These are phyloP conservation scores for Biston stratarius DNA, from an alignment of 2,888 invertebrate species.

Conservation along the genomic window DNA sequence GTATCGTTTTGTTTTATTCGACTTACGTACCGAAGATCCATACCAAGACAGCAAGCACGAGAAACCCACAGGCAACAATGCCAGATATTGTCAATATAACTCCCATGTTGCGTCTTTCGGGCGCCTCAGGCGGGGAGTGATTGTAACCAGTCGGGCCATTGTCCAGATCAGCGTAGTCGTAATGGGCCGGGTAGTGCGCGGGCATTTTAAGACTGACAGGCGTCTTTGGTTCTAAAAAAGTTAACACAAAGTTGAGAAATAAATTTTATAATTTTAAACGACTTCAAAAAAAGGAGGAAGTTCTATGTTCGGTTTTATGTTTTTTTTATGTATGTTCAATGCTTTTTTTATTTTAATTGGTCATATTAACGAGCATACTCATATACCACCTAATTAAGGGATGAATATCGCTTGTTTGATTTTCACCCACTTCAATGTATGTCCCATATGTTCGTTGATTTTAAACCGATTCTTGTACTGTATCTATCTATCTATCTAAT, in stretches of 20 bases:
- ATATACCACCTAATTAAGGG: too few relatives aligned
- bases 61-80: slow-evolving; percentile 52
- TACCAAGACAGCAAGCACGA: slow-evolving; percentile 51
- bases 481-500: too few relatives aligned
- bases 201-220: slow-evolving; percentile 70
- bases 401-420: too few relatives aligned
- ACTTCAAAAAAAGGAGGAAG: too few relatives aligned
- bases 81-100: slow-evolving; percentile 58
- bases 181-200: slow-evolving; percentile 71
- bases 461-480: too few relatives aligned
- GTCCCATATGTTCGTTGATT: too few relatives aligned
- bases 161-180: slow-evolving; percentile 69
- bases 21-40: slow-evolving; percentile 59
- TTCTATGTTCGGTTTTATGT: too few relatives aligned
- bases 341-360: too few relatives aligned
- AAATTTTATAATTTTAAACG: not conserved
- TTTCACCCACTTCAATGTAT: too few relatives aligned
- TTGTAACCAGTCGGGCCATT: slow-evolving; percentile 45
- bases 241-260: not conserved
- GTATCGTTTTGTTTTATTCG: too few relatives aligned
- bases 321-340: too few relatives aligned
- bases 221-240: slow-evolving; percentile 64
- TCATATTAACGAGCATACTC: too few relatives aligned
- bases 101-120: slow-evolving; percentile 54
- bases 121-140: slow-evolving; percentile 56